Base-by-base conservation (phyloP, 2,888 invertebrate genomes). In the Xestia xanthographa region DNA sequence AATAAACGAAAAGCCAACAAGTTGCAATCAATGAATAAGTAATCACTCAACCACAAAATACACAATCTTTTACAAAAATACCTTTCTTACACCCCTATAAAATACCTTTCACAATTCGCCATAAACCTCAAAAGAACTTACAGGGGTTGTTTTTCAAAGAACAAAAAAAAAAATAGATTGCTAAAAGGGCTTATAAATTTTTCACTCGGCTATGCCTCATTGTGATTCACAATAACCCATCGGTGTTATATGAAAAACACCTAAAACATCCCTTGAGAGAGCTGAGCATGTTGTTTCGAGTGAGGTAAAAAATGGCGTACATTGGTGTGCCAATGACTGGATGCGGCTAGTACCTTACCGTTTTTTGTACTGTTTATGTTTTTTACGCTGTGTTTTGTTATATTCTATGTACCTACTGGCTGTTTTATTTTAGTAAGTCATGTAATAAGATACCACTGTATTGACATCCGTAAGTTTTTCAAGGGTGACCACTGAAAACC, bases 131-230 rank as follows among this genome's bases (percentile, higher is more conserved):
- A 83, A 85, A 83, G 71, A 82, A 78, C 69, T 68, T 79, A 70
- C 66, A 76, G 72, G 79, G 86, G 80, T 72, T 77, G 72, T 65
- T 79, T 80, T 76, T 75, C 68, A 75, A 70, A 75, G 62, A 71
- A 79, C 70, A 77, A 74, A 78, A 68, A 66, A 79, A 71, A 79
- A 66, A 58, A n/a, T n/a, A n/a, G 43, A 79, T 80, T 89, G 87
- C 87, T 89, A 89, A 88, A 86, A 91, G 89, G 89, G 91, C 90
- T 91, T 88, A 85, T 93, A 91, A 88, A 91, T 92, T 91, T 92
- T 93, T 91, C 86, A 93, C 91, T 84, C 81, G 58, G 75, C 85
- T 70, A 79, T 86, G 83, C 82, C 72, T 82, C 76, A 78, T 86
- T 86, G 89, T 91, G 89, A 89, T 91, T 90, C 81, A 79, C 78